Evolutionary conservation across 2,113 vertebrate species (phyloP).

Genomic region (Reinhardtius hippoglossoides): DNA sequence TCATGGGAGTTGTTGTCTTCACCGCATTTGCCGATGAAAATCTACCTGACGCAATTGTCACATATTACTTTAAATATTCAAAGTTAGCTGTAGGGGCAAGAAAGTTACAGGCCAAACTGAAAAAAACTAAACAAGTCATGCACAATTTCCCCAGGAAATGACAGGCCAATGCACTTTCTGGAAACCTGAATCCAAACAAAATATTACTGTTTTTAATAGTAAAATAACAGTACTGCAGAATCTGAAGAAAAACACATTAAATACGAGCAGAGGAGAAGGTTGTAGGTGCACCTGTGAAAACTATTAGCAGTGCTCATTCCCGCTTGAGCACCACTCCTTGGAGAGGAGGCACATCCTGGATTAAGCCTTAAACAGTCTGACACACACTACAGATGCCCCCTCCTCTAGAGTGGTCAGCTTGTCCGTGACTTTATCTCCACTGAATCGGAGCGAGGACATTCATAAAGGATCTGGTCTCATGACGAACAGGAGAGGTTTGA

Average conservation of each 20-base stretch:
- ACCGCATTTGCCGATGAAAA: too few species aligned
- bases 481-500: constrained; percentile 64
- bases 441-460: constrained; percentile 48
- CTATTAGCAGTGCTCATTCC: constrained; percentile 14
- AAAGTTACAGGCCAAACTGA: too few species aligned
- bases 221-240: constrained; percentile 6
- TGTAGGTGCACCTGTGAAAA: constrained; percentile 6
- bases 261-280: not conserved
- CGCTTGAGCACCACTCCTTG: constrained; percentile 19
- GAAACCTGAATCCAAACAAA: not conserved
- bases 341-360: constrained; percentile 49
- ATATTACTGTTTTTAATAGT: not conserved
- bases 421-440: constrained; percentile 44
- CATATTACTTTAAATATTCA: too few species aligned
- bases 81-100: too few species aligned
- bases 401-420: constrained; percentile 36
- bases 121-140: too few species aligned
- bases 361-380: constrained; percentile 41
- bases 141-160: too few species aligned
- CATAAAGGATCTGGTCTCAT: constrained; percentile 62
- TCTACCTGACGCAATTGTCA: too few species aligned
- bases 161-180: not conserved
- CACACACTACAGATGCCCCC: constrained; percentile 24
- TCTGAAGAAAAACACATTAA: not conserved
- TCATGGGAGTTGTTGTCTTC: too few species aligned